Percentiles rank a stretch among this genome's conserved stretches.
phyloP scores from a whole-genome alignment of 1,140 invertebrate species.

The Cherax destructor region DNA sequence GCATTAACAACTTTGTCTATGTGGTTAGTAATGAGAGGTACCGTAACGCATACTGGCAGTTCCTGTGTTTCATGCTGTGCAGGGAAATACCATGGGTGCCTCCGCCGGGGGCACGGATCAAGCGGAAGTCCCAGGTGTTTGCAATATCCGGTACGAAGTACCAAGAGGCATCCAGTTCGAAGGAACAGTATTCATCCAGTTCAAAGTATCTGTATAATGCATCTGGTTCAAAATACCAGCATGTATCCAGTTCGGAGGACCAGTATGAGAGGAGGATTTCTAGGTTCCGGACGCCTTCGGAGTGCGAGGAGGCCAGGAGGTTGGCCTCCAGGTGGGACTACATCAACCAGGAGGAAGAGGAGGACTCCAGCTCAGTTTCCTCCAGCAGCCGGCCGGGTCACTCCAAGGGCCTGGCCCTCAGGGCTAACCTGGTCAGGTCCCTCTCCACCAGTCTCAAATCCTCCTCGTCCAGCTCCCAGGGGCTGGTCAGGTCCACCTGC shows the following conservation, averaged over 20 bases:
- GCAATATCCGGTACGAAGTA: background rate
- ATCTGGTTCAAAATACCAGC: too few species aligned
- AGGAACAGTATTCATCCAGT: too few species aligned
- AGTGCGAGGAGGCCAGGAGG: conserved; percentile 40
- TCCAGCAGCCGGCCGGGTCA: background rate
- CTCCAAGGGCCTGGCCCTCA: background rate
- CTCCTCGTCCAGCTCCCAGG: background rate
- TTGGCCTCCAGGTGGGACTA: background rate
- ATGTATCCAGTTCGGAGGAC: too few species aligned
- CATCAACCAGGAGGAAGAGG: background rate
- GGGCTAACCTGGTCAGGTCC: background rate
- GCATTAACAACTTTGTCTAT: conserved; percentile 71
- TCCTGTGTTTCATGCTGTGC: conserved; percentile 31
- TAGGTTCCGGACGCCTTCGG: conserved; percentile 21
- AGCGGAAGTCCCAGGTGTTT: conserved; percentile 31
- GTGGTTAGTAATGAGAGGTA: conserved; percentile 61
- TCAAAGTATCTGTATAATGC: too few species aligned
- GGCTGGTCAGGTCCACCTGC: background rate
- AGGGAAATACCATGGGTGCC: background rate
- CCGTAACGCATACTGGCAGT: conserved; percentile 60
- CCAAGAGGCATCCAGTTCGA: conserved; percentile 3
- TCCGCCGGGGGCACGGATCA: too few species aligned
- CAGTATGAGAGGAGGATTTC: too few species aligned
- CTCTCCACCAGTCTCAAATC: conserved; percentile 17
- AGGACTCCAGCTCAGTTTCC: background rate